Evolutionary conservation across 2,797 vertebrate genomes (phyloP).

Genomic region (Oreonectes daqikongensis): DNA sequence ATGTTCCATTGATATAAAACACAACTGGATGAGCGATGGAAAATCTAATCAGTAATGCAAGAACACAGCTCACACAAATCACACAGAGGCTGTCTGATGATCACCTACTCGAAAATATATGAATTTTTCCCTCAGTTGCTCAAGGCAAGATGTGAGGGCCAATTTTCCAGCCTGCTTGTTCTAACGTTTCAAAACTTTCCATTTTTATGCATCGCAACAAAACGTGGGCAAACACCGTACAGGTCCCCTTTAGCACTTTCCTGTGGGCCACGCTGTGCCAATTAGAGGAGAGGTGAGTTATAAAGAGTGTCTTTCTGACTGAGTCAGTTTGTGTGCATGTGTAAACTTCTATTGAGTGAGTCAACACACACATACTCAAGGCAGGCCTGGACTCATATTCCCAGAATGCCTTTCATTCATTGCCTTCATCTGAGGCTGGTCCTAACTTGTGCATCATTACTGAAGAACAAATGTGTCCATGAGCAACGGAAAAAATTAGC

Average conservation of each 20-base stretch:
- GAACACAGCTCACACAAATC: conserved; percentile 15
- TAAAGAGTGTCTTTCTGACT: conserved; percentile 6
- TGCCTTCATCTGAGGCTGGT: conserved; percentile 64
- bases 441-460: conserved; percentile 62
- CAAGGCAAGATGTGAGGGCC: conserved; percentile 3
- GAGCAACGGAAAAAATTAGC: conserved; percentile 24
- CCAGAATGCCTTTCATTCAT: conserved; percentile 65
- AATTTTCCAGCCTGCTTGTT: conserved; percentile 37
- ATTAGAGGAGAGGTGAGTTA: conserved; percentile 20
- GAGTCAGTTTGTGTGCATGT: conserved; percentile 5
- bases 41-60: conserved; percentile 1
- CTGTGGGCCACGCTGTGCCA: conserved; percentile 18
- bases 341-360: conserved; percentile 37
- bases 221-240: conserved; percentile 20
- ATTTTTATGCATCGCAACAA: conserved; percentile 28
- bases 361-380: conserved; percentile 65
- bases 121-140: conserved; percentile 17
- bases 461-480: not conserved
- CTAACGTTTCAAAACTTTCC: conserved; percentile 18
- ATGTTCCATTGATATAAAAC: conserved; percentile 17
- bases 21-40: conserved; percentile 16
- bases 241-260: conserved; percentile 8
- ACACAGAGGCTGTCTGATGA: conserved; percentile 4
- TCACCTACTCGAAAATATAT: conserved; percentile 18
- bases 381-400: conserved; percentile 50